Conservation (phyloP, 2,113 vertebrate species). For the Aix galericulata region DNA sequence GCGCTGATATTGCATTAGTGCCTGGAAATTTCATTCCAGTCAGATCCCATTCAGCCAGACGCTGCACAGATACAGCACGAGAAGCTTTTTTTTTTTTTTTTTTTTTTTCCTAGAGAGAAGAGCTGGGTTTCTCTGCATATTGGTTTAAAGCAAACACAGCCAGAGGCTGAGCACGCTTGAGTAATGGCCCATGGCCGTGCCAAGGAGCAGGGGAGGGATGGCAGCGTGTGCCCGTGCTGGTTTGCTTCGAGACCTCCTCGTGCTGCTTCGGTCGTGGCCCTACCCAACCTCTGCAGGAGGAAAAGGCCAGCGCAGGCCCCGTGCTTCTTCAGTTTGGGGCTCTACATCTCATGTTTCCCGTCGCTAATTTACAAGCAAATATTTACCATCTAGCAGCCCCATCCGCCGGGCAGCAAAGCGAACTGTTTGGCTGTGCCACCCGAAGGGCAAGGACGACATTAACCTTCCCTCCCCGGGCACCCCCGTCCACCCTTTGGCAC, state of each 20-base stretch:
- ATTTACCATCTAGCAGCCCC: constrained; percentile 54
- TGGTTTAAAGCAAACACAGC: constrained; percentile 46
- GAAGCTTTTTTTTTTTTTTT: neutral
- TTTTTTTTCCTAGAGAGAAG: constrained; percentile 41
- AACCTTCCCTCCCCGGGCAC: neutral
- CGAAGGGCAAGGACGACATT: neutral
- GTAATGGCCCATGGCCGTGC: neutral
- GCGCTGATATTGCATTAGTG: constrained; percentile 56
- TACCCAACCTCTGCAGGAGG: neutral
- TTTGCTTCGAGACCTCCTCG: neutral
- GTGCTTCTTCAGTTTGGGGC: neutral
- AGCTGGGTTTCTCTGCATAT: constrained; percentile 6
- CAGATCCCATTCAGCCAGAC: constrained; percentile 53
- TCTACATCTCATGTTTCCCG: neutral
- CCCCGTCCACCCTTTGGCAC: constrained; percentile 42
- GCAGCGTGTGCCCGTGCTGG: fast-evolving
- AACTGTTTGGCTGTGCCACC: neutral
- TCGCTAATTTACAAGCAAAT: constrained; percentile 50
- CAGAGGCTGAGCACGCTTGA: neutral
- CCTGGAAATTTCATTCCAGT: constrained; percentile 50
- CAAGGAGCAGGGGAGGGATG: neutral
- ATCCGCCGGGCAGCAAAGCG: neutral
- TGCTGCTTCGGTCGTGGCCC: neutral
- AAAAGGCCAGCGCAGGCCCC: neutral
- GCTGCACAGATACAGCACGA: constrained; percentile 44